Percentiles rank a stretch among this genome's conserved stretches.
phyloP scores from a whole-genome alignment of 2,888 invertebrate species.

The Melanotus villosus region DNA sequence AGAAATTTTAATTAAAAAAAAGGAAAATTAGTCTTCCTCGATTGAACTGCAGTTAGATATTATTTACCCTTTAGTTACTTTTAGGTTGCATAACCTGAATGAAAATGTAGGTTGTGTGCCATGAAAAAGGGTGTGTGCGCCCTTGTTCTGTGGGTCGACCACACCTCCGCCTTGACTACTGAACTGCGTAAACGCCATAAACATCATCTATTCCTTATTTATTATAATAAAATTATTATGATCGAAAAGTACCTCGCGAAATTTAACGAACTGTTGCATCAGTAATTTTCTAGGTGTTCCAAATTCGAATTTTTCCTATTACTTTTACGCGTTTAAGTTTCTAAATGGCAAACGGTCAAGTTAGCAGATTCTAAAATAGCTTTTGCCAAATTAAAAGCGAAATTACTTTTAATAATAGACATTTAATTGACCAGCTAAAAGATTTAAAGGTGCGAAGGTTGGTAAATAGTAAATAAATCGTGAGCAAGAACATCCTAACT shows the following conservation, averaged over 20 bases:
- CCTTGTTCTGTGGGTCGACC: conserved; percentile 27
- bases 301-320: conserved; percentile 14
- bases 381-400: too few species aligned
- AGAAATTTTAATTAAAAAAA: too few species aligned
- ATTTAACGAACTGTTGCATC: conserved; percentile 18
- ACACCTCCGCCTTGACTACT: conserved; percentile 23
- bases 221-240: conserved; percentile 13
- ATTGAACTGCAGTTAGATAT: background rate
- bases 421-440: too few species aligned
- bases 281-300: conserved; percentile 9
- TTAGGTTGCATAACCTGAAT: background rate
- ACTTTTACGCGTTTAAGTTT: background rate
- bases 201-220: conserved; percentile 7
- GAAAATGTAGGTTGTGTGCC: conserved; percentile 3
- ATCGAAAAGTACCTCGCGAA: conserved; percentile 10
- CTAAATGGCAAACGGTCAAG: conserved; percentile 1
- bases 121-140: conserved; percentile 23
- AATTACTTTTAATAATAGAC: too few species aligned
- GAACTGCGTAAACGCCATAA: conserved; percentile 11
- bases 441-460: background rate
- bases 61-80: background rate
- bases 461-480: background rate
- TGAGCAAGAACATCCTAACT: conserved; percentile 10
- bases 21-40: background rate
- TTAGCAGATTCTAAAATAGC: too few species aligned